Conservation (phyloP, 2,113 vertebrate genomes). For the Acinonyx jubatus region DNA sequence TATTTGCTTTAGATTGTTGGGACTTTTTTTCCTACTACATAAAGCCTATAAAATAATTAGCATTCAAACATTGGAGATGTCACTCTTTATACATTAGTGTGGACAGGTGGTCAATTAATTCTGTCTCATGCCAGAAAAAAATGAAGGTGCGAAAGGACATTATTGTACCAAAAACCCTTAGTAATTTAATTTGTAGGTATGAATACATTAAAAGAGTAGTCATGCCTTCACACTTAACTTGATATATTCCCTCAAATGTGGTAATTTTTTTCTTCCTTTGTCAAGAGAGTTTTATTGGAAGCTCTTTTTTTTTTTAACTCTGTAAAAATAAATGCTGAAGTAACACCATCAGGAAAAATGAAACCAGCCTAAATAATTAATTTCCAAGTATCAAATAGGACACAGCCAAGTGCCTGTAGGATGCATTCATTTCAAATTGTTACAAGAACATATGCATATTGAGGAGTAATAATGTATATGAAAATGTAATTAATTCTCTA, state of each 20-base stretch:
- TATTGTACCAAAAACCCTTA: slow-evolving; percentile 82
- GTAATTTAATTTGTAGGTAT: slow-evolving; percentile 83
- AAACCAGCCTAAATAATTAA: slow-evolving; percentile 73
- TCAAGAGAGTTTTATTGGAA: slow-evolving; percentile 63
- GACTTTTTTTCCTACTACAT: neutral
- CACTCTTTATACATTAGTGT: slow-evolving; percentile 59
- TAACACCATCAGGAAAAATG: slow-evolving; percentile 66
- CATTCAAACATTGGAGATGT: slow-evolving; percentile 54
- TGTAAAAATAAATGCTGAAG: slow-evolving; percentile 76
- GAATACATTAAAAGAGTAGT: slow-evolving; percentile 83
- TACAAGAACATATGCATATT: slow-evolving; percentile 62
- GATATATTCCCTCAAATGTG: slow-evolving; percentile 80
- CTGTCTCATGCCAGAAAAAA: slow-evolving; percentile 81
- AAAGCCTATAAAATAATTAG: slow-evolving; percentile 71
- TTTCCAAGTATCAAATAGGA: slow-evolving; percentile 80
- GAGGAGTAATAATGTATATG: slow-evolving; percentile 65
- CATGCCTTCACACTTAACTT: slow-evolving; percentile 82
- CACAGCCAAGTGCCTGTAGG: slow-evolving; percentile 68
- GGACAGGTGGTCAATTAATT: slow-evolving; percentile 86
- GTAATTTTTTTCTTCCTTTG: slow-evolving; percentile 72
- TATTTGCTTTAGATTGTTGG: neutral
- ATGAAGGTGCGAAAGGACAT: slow-evolving; percentile 80
- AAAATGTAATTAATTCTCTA: slow-evolving; percentile 79
- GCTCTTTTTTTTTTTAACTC: slow-evolving; percentile 55
- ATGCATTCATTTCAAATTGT: slow-evolving; percentile 67